These are phyloP conservation scores for Xylota sylvarum DNA, from an alignment of 2,888 invertebrate genomes.

Conservation along the genomic window DNA sequence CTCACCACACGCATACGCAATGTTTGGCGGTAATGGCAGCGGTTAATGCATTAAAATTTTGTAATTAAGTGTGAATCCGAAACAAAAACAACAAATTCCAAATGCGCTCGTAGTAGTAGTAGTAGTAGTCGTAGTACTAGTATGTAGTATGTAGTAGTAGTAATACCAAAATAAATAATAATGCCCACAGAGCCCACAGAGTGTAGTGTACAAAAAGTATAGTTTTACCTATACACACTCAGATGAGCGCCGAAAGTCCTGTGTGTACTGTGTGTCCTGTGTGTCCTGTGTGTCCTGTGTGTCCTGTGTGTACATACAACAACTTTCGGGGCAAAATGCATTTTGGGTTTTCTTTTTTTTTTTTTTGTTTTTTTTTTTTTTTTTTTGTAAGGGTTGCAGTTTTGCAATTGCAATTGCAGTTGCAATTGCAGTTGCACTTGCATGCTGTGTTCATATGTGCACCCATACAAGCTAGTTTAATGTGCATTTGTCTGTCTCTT, in stretches of 20 bases:
- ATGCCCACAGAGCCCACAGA: background rate
- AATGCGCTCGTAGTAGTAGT: background rate
- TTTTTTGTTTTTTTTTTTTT: no score
- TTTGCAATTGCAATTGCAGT: conserved; percentile 40
- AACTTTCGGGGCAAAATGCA: background rate
- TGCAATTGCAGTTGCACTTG: background rate
- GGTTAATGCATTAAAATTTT: conserved; percentile 47
- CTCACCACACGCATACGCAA: background rate
- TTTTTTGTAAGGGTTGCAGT: conserved; percentile 42
- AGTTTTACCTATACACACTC: conserved; percentile 1
- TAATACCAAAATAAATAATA: conserved; percentile 45
- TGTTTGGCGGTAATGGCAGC: conserved; percentile 10
- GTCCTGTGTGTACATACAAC: background rate
- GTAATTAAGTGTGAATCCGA: conserved; percentile 51
- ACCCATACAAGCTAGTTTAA: conserved; percentile 24
- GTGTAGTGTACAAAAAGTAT: background rate
- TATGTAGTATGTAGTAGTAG: background rate
- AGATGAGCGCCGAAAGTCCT: no score
- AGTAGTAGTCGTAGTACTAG: no score
- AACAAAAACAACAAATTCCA: conserved; percentile 15
- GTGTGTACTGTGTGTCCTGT: no score
- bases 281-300: no score
- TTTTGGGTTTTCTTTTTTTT: no score
- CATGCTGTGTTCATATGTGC: background rate
- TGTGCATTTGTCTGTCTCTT: conserved; percentile 39